Conservation (phyloP, 2,797 vertebrate species). For the Hemitrygon akajei region DNA sequence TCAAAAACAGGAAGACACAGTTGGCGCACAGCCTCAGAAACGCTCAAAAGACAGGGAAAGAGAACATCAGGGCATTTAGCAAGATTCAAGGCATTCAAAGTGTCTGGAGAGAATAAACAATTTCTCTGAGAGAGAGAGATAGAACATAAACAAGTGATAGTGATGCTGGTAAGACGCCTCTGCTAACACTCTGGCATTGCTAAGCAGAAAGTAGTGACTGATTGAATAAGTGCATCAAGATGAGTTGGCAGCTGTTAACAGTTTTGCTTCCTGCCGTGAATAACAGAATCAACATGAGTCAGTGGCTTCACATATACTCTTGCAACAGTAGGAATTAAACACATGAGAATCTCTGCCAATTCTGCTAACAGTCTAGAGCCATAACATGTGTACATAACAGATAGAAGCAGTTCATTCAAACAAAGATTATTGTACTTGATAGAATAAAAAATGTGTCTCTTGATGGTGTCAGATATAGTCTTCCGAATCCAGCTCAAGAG, state of each 20-base stretch:
- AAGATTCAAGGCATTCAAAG: constrained; percentile 37
- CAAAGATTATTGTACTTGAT: not conserved
- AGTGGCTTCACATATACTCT: constrained; percentile 22
- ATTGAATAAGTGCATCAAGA: constrained; percentile 31
- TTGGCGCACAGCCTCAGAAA: constrained; percentile 31
- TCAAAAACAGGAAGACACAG: constrained; percentile 36
- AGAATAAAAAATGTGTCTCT: not conserved
- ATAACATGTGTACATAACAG: not conserved
- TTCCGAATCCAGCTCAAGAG: not conserved
- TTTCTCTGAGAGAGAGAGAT: constrained; percentile 35
- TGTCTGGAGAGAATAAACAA: constrained; percentile 37
- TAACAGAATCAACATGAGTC: constrained; percentile 34
- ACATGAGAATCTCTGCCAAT: not conserved
- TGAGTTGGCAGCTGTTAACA: constrained; percentile 36
- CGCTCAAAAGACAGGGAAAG: constrained; percentile 1
- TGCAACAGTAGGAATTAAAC: constrained; percentile 26
- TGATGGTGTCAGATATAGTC: not conserved
- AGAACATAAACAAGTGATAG: constrained; percentile 37
- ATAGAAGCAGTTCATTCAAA: not conserved
- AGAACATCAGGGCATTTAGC: constrained; percentile 36
- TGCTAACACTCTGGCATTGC: constrained; percentile 32
- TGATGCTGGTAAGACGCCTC: constrained; percentile 33
- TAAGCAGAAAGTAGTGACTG: constrained; percentile 33
- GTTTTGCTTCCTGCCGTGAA: constrained; percentile 34
- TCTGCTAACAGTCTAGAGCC: not conserved